A percentile compares a stretch with the other conserved stretches of the same genome.
phyloP scores from a whole-genome alignment of 1,140 invertebrate genomes.

The Conus betulinus region DNA sequence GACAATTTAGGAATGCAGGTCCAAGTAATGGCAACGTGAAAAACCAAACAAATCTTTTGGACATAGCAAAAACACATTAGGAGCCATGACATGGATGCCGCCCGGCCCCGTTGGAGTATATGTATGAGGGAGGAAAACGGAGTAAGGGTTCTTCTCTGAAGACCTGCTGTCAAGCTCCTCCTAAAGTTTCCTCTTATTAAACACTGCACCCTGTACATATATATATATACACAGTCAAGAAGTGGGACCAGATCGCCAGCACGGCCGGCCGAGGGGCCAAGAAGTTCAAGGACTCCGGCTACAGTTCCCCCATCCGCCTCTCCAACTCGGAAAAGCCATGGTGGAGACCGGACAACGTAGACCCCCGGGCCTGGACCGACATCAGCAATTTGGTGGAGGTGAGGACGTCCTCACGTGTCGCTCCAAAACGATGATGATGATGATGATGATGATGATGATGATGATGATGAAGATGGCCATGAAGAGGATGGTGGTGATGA shows the following conservation, averaged over 20 bases:
- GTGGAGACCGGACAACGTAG: conserved; percentile 50
- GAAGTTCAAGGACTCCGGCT: background rate
- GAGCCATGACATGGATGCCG: too few relatives aligned
- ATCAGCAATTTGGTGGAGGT: conserved; percentile 28
- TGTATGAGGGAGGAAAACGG: too few relatives aligned
- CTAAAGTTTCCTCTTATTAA: too few relatives aligned
- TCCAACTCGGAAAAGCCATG: conserved; percentile 24
- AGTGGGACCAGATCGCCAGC: background rate
- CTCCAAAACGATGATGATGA: background rate
- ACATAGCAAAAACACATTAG: too few relatives aligned
- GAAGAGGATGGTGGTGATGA: background rate
- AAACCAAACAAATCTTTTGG: too few relatives aligned
- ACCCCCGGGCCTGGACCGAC: conserved; percentile 43
- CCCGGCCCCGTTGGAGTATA: too few relatives aligned
- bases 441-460: background rate
- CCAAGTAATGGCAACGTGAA: too few relatives aligned
- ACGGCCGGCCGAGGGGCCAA: background rate
- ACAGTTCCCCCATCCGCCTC: background rate
- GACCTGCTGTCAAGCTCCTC: too few relatives aligned
- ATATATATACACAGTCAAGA: too few relatives aligned
- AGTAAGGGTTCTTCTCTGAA: too few relatives aligned
- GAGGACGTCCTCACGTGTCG: background rate
- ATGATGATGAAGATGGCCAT: background rate
- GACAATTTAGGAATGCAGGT: too few relatives aligned
- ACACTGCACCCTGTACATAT: too few relatives aligned